Conservation (phyloP, 1,140 invertebrate species). For the Hypothenemus hampei region DNA sequence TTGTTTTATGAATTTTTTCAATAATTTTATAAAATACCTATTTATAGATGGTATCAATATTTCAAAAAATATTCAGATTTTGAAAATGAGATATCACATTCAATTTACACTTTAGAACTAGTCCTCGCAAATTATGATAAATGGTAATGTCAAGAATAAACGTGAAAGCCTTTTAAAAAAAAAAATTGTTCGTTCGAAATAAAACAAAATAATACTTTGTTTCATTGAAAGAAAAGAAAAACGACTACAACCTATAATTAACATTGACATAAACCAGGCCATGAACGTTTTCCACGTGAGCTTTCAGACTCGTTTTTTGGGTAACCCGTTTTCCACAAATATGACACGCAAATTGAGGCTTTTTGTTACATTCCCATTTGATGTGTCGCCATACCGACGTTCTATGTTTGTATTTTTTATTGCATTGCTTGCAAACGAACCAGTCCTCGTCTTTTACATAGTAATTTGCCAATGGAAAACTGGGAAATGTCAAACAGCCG, state of each 20-base stretch:
- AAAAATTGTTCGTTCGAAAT: too few species aligned
- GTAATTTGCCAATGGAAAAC: constrained; percentile 16
- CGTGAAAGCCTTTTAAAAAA: too few species aligned
- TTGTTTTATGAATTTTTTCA: too few species aligned
- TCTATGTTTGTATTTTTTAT: constrained; percentile 34
- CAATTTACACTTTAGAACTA: too few species aligned
- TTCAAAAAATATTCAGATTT: too few species aligned
- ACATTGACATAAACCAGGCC: constrained; percentile 14
- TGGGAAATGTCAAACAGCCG: constrained; percentile 1
- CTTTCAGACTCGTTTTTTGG: constrained; percentile 49
- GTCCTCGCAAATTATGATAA: too few species aligned
- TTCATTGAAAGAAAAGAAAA: not conserved
- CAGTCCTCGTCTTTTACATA: constrained; percentile 12
- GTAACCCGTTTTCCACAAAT: constrained; percentile 47
- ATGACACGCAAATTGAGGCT: constrained; percentile 49
- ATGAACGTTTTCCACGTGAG: constrained; percentile 39
- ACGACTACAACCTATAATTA: not conserved
- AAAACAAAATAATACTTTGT: not conserved
- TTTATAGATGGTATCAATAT: too few species aligned
- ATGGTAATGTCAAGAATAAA: too few species aligned
- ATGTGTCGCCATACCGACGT: constrained; percentile 56
- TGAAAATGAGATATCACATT: too few species aligned
- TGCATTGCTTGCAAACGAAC: constrained; percentile 23
- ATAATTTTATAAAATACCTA: too few species aligned
- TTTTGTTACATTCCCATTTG: constrained; percentile 60